Evolutionary conservation across 2,888 invertebrate species (phyloP), one percentile per base, ranked within the genome.

Genomic region (Lasioglossum oenotherae): DNA sequence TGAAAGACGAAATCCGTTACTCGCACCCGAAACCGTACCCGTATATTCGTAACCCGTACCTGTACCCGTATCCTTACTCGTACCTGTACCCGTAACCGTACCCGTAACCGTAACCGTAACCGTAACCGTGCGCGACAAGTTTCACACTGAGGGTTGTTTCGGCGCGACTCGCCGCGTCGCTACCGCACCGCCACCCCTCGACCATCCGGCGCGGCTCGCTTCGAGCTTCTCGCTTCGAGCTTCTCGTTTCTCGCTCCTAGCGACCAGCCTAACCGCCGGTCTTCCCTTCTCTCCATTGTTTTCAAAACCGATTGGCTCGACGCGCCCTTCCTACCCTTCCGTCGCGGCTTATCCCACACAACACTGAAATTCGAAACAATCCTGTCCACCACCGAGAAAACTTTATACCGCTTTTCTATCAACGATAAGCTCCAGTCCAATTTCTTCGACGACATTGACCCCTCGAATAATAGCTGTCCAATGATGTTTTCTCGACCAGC

Each of bases 101-200:
- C 4, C 35, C 35, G 67, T 35, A 67, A 35, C 64, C 31, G 64
- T 67, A 31, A 35, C 69, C 23, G 38, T 35, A 23, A 12, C 82
- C 80, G 80, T 60, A 67, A 86, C 82, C 78, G 80, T 53, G 77
- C 88, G 86, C 88, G 90, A 81, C 80, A 82, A 84, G 78, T 87
- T 85, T 87, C 80, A 86, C 86, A 91, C 90, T 91, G 90, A 89
- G 89, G 88, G 90, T 86, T 80, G 89, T 87, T 89, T 86, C 86
- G 86, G 80, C 84, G 82, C 84, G 79, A 77, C 23, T 38, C 69
- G 38, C 35, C 69, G 69, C 38, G 69, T 38, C 69, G 60, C 82
- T 78, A 76, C 87, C 74, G 80, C 86, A 75, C 78, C 71, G 86
- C 87, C 87, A 87, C 89, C 89, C 88, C 87, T 87, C 89, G 87